Percentiles rank a stretch among this genome's conserved stretches.
phyloP scores from a whole-genome alignment of 2,113 vertebrate genomes.

The Myotis lucifugus region DNA sequence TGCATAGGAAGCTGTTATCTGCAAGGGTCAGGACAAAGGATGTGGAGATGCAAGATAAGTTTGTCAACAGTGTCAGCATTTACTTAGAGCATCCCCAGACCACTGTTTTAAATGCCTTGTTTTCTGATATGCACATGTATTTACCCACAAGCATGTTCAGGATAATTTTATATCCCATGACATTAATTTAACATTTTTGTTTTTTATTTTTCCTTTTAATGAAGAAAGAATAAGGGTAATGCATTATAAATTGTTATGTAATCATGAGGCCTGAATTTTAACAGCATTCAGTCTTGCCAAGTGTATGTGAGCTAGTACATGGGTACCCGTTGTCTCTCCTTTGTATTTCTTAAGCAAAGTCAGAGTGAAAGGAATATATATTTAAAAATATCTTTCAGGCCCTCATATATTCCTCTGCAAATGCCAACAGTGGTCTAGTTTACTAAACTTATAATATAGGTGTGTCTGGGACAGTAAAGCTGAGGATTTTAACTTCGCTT shows the following conservation, averaged over 20 bases:
- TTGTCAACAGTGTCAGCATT: background rate
- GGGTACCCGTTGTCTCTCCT: background rate
- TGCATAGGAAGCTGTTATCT: accelerated
- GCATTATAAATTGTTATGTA: conserved; percentile 58
- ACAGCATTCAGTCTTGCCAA: conserved; percentile 18
- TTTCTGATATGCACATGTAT: background rate
- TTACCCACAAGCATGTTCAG: background rate
- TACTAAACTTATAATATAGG: background rate
- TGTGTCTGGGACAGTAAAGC: background rate
- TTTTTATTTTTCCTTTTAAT: conserved; percentile 23
- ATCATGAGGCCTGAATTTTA: conserved; percentile 66
- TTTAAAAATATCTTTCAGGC: background rate
- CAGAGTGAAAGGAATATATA: conserved; percentile 48
- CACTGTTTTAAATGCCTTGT: background rate
- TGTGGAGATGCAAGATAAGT: accelerated
- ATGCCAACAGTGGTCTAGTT: background rate
- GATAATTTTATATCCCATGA: background rate
- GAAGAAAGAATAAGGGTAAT: conserved; percentile 50
- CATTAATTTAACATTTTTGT: background rate
- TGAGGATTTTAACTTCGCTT: conserved; percentile 62
- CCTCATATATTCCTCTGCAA: conserved; percentile 33
- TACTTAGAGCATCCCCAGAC: background rate
- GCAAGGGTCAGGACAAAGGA: background rate
- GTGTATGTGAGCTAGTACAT: conserved; percentile 15
- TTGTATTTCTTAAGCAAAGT: conserved; percentile 62